These are phyloP conservation scores for Pachyramphus minor DNA, from an alignment of 2,113 vertebrate species.

Conservation along the genomic window DNA sequence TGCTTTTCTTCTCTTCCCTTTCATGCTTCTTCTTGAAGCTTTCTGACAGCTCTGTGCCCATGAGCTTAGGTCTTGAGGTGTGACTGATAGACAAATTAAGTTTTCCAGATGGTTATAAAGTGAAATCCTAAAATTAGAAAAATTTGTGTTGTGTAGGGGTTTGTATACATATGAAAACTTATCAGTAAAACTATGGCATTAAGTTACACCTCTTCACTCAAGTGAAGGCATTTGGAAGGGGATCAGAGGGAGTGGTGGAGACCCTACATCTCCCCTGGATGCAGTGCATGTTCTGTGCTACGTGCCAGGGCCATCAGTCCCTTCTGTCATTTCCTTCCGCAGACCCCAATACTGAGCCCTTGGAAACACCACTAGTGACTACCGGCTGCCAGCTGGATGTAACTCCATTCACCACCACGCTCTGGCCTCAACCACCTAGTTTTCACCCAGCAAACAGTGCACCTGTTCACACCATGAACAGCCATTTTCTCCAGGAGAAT, in stretches of 20 bases:
- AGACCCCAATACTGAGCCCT: neutral
- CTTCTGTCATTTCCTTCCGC: neutral
- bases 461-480: neutral
- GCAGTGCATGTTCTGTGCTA: rapidly evolving
- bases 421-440: neutral
- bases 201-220: neutral
- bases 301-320: too few relatives aligned
- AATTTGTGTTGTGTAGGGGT: neutral
- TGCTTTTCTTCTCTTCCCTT: neutral
- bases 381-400: neutral
- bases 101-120: neutral
- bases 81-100: neutral
- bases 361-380: neutral
- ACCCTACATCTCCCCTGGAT: neutral
- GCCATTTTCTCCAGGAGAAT: neutral
- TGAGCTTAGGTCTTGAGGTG: neutral
- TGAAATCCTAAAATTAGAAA: neutral
- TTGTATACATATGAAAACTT: neutral
- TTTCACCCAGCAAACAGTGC: neutral
- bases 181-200: neutral
- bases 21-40: neutral
- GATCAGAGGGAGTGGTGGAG: neutral
- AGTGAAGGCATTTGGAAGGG: neutral
- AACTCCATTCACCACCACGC: neutral
- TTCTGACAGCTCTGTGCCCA: neutral